These are phyloP conservation scores for Pleuronectes platessa DNA, from an alignment of 2,113 vertebrate genomes.

Conservation along the genomic window DNA sequence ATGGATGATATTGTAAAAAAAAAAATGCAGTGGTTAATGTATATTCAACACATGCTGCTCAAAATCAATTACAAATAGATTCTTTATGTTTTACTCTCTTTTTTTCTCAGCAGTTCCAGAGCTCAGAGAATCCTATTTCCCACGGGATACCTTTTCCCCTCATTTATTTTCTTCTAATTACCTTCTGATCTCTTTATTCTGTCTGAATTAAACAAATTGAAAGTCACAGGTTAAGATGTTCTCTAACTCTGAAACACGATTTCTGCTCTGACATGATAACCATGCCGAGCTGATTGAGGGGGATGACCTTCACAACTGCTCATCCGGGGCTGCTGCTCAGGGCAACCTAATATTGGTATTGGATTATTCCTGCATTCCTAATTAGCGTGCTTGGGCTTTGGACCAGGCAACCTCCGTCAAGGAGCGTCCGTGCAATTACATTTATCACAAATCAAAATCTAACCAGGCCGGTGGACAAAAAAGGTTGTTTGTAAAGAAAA, in stretches of 20 bases:
- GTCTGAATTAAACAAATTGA: slow-evolving; percentile 33
- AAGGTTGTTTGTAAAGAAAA: slow-evolving; percentile 26
- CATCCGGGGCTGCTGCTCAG: slow-evolving; percentile 55
- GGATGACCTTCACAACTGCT: slow-evolving; percentile 71
- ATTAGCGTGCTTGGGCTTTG: slow-evolving; percentile 50
- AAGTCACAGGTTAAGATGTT: slow-evolving; percentile 55
- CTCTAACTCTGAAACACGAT: slow-evolving; percentile 47
- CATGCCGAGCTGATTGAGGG: slow-evolving; percentile 59
- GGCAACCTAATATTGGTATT: slow-evolving; percentile 68
- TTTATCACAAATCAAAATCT: slow-evolving; percentile 59
- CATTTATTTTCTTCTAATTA: slow-evolving; percentile 9
- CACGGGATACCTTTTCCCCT: no score
- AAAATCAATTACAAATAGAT: not conserved
- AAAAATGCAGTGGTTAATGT: not conserved
- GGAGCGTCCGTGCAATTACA: slow-evolving; percentile 48
- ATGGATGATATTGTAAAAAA: not conserved
- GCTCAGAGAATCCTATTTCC: not conserved
- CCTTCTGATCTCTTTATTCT: slow-evolving; percentile 28
- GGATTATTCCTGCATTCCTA: slow-evolving; percentile 64
- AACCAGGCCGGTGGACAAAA: slow-evolving; percentile 28
- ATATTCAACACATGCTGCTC: not conserved
- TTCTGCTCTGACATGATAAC: slow-evolving; percentile 69
- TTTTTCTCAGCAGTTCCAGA: not conserved
- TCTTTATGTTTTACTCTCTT: not conserved
- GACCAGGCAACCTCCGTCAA: slow-evolving; percentile 42